These are phyloP conservation scores for Dioctria rufipes DNA, from an alignment of 2,888 invertebrate genomes.

Conservation along the genomic window DNA sequence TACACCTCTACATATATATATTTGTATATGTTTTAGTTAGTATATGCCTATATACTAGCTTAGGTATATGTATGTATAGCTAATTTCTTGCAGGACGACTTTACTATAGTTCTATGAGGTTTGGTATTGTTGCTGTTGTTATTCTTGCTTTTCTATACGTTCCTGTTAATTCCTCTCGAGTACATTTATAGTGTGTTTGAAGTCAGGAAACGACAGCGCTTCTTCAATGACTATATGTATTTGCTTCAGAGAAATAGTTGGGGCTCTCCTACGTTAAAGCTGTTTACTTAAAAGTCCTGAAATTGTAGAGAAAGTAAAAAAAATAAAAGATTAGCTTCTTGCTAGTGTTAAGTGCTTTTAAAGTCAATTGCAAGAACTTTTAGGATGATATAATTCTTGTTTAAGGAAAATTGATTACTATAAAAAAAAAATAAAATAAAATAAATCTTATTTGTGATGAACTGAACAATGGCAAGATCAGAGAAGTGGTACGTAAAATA, in stretches of 20 bases:
- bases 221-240: conserved; percentile 7
- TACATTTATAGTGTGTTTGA: conserved; percentile 40
- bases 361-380: conserved; percentile 31
- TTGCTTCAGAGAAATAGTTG: conserved; percentile 30
- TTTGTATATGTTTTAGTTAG: no score
- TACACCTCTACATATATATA: no score
- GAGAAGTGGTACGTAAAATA: no score
- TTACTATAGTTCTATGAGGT: not conserved
- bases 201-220: conserved; percentile 24
- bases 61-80: not conserved
- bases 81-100: not conserved
- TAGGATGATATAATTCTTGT: conserved; percentile 14
- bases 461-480: no score
- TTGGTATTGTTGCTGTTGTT: not conserved
- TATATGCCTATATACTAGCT: no score
- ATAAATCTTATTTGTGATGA: no score
- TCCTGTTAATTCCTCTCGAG: conserved; percentile 36
- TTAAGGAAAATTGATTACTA: no score
- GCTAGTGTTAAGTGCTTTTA: conserved; percentile 29
- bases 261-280: conserved; percentile 35
- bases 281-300: conserved; percentile 41
- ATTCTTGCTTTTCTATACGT: not conserved
- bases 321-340: conserved; percentile 39
- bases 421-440: no score
- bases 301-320: conserved; percentile 39